These are phyloP conservation scores for Sebastes nivosus DNA, from an alignment of 2,797 vertebrate genomes.

Conservation along the genomic window DNA sequence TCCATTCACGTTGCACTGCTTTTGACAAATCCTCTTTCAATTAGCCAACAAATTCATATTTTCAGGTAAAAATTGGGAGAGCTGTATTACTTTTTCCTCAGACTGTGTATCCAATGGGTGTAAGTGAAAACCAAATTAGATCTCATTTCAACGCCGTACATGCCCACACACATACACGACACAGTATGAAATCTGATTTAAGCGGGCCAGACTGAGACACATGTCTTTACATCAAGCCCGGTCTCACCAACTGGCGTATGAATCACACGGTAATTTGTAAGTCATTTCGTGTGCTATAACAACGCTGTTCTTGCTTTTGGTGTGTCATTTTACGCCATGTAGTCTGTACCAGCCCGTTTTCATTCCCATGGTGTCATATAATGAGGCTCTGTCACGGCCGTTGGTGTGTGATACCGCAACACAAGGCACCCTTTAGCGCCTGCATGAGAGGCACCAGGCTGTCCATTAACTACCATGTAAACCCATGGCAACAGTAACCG, in stretches of 20 bases:
- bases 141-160: slow-evolving; percentile 6
- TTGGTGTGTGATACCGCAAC: too few relatives aligned
- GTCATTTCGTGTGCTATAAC: background rate
- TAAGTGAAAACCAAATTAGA: slow-evolving; percentile 33
- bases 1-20: background rate
- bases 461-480: too few relatives aligned
- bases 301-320: background rate
- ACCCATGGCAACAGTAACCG: too few relatives aligned
- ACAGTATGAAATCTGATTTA: slow-evolving; percentile 49
- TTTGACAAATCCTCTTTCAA: slow-evolving; percentile 16
- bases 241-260: background rate
- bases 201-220: slow-evolving; percentile 6
- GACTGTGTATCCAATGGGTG: background rate
- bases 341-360: too few relatives aligned
- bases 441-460: too few relatives aligned
- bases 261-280: background rate
- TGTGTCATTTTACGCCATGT: background rate
- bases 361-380: too few relatives aligned
- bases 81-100: background rate
- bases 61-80: background rate
- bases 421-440: too few relatives aligned
- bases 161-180: slow-evolving; percentile 6
- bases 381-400: background rate
- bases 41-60: background rate
- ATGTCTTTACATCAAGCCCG: background rate